These are phyloP conservation scores for Drosophila nigritarsus DNA, from an alignment of 2,888 invertebrate species.

Conservation along the genomic window DNA sequence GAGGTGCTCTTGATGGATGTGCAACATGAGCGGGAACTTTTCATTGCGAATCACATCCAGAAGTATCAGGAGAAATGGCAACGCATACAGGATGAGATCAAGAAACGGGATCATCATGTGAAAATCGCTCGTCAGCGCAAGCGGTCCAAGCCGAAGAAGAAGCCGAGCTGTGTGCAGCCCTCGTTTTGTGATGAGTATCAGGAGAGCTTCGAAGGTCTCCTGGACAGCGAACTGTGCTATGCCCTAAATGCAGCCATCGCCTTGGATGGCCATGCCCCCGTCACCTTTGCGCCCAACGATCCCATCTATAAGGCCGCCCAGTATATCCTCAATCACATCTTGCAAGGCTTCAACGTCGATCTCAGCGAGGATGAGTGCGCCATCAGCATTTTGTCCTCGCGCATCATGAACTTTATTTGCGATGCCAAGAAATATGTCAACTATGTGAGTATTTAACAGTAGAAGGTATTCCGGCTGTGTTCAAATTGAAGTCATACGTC, in stretches of 20 bases:
- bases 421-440: conserved; percentile 80
- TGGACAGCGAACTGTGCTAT: conserved; percentile 77
- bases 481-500: not conserved
- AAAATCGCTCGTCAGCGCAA: conserved; percentile 16
- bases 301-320: conserved; percentile 83
- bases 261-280: conserved; percentile 58
- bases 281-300: conserved; percentile 70
- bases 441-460: conserved; percentile 64
- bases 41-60: conserved; percentile 71
- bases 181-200: conserved; percentile 64
- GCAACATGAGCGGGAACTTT: conserved; percentile 52
- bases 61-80: conserved; percentile 69
- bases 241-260: conserved; percentile 80
- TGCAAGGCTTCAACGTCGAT: conserved; percentile 77
- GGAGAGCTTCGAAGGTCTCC: conserved; percentile 68
- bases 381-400: conserved; percentile 49
- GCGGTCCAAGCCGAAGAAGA: conserved; percentile 37
- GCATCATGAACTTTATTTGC: conserved; percentile 72
- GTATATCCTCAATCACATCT: conserved; percentile 80
- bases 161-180: conserved; percentile 11
- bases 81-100: conserved; percentile 66
- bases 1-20: conserved; percentile 50
- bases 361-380: conserved; percentile 73
- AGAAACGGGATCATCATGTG: conserved; percentile 27
- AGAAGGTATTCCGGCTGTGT: not conserved